Percentiles rank a stretch among this genome's conserved stretches.
Evolutionary conservation across 2,888 invertebrate species (phyloP).

Genomic region (Lasioglossum zephyrum): DNA sequence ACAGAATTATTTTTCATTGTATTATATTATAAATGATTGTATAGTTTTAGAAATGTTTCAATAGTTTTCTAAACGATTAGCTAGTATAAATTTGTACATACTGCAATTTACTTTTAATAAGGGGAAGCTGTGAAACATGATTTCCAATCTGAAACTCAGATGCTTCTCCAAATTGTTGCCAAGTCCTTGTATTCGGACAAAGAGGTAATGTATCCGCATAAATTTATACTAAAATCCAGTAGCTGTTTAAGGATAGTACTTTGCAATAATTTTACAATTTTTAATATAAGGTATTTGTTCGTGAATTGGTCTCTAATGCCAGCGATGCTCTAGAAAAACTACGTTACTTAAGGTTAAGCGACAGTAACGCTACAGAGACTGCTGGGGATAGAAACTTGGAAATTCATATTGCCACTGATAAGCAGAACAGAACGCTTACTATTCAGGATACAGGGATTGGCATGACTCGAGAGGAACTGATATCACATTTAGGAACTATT

Average conservation of each 20-base stretch:
- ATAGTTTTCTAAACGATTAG: not conserved
- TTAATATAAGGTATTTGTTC: conserved; percentile 91
- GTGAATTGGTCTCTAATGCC: conserved; percentile 98
- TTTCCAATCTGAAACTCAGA: conserved; percentile 98
- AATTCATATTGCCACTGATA: conserved; percentile 95
- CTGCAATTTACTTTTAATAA: conserved; percentile 72
- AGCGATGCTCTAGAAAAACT: conserved; percentile 99
- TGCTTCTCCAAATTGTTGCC: conserved; percentile 98
- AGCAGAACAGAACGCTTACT: conserved; percentile 92
- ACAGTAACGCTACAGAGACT: conserved; percentile 84
- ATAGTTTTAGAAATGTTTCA: not conserved
- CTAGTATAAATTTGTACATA: not conserved
- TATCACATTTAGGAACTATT: conserved; percentile 96
- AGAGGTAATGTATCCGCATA: conserved; percentile 87
- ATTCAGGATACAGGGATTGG: conserved; percentile 98
- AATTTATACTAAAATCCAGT: not conserved
- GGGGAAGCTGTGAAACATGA: conserved; percentile 90
- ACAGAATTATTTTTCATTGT: not conserved
- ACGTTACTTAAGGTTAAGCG: conserved; percentile 90
- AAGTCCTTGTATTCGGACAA: conserved; percentile 98
- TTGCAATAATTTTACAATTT: conserved; percentile 3
- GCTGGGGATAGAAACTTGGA: conserved; percentile 90
- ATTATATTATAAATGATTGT: not conserved
- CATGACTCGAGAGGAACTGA: conserved; percentile 96
- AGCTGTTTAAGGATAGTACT: not conserved